A percentile compares a stretch with the other conserved stretches of the same genome.
phyloP scores from a whole-genome alignment of 2,888 invertebrate genomes.

The Andricus curvator region DNA sequence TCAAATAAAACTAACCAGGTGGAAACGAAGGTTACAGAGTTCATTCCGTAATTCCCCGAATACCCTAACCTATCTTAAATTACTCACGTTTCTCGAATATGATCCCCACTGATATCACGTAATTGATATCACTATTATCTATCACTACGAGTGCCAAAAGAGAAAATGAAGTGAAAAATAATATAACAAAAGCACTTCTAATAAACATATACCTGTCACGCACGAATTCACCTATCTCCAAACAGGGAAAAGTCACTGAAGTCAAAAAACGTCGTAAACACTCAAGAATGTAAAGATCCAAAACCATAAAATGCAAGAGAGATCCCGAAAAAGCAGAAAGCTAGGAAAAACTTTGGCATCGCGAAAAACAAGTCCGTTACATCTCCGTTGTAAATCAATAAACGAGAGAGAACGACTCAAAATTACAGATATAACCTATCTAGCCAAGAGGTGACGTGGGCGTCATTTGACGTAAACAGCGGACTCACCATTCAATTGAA shows the following conservation, averaged over 20 bases:
- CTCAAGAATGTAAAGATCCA: neutral
- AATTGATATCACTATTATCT: conserved; percentile 1
- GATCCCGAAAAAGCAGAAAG: neutral
- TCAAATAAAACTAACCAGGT: neutral
- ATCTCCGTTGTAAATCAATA: conserved; percentile 39
- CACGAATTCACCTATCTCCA: conserved; percentile 31
- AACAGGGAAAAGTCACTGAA: conserved; percentile 2
- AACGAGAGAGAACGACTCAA: conserved; percentile 31
- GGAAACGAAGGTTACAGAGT: neutral
- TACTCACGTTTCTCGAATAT: conserved; percentile 15
- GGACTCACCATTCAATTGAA: conserved; percentile 41
- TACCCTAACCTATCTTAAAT: conserved; percentile 10
- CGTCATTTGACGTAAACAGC: conserved; percentile 41
- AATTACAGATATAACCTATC: conserved; percentile 39
- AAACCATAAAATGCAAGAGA: neutral
- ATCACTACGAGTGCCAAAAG: conserved; percentile 7
- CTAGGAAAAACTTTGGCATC: conserved; percentile 9
- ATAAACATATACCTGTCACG: conserved; percentile 31
- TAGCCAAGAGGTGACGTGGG: conserved; percentile 37
- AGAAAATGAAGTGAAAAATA: conserved; percentile 12
- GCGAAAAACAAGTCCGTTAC: conserved; percentile 27
- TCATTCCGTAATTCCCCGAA: conserved; percentile 2
- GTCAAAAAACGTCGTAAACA: neutral
- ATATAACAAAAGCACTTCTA: conserved; percentile 3
- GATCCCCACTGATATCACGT: conserved; percentile 7